phyloP scores from a whole-genome alignment of 2,888 invertebrate species.

The Frankliniella intonsa region DNA sequence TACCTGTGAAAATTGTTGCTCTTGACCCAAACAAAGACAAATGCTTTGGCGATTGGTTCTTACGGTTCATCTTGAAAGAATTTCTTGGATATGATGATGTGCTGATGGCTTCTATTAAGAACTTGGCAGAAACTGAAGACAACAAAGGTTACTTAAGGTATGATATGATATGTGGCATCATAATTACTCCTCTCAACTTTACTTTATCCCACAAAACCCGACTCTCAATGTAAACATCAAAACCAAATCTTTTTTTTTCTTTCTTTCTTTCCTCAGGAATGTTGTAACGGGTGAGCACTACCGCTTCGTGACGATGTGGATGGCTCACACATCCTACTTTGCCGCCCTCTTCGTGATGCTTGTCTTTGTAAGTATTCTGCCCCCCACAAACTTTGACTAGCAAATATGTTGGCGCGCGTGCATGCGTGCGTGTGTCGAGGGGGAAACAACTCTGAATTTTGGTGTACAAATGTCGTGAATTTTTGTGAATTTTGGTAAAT shows the following conservation, averaged over 20 bases:
- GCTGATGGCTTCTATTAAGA: conserved; percentile 93
- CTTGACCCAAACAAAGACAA: conserved; percentile 81
- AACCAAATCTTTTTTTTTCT: conserved; percentile 27
- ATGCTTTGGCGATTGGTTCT: conserved; percentile 92
- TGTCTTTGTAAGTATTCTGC: conserved; percentile 84
- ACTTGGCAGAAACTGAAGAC: conserved; percentile 90
- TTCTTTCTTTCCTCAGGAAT: conserved; percentile 61
- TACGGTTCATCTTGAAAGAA: conserved; percentile 82
- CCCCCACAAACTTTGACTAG: no score
- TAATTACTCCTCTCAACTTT: conserved; percentile 6
- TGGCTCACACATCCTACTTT: conserved; percentile 89
- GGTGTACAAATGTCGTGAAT: no score
- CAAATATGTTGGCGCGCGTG: no score
- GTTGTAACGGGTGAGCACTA: conserved; percentile 98
- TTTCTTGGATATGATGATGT: conserved; percentile 97
- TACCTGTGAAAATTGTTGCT: conserved; percentile 83
- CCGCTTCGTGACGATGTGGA: conserved; percentile 95
- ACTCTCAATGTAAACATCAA: background rate
- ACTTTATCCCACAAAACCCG: background rate
- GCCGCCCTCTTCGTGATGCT: conserved; percentile 97
- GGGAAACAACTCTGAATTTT: no score
- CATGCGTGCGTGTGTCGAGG: no score
- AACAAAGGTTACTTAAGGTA: conserved; percentile 90
- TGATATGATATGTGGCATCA: conserved; percentile 31
- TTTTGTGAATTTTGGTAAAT: no score